Conservation (phyloP, 1,140 invertebrate genomes). For the Wasmannia auropunctata region DNA sequence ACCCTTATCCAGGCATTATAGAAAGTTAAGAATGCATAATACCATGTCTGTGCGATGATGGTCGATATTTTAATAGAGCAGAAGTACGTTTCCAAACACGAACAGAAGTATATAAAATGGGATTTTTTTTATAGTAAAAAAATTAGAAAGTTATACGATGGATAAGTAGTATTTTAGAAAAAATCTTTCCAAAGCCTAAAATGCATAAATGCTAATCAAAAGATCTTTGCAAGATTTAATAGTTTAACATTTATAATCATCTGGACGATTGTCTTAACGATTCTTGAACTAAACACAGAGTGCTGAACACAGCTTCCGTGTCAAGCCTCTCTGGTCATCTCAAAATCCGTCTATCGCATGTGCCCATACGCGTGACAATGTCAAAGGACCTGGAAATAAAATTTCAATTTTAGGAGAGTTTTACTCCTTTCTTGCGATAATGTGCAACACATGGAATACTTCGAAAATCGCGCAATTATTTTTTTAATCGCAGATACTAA, state of each 20-base stretch:
- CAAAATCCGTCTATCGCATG: slow-evolving; percentile 70
- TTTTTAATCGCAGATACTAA: neutral
- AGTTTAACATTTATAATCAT: slow-evolving; percentile 68
- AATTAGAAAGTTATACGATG: slow-evolving; percentile 17
- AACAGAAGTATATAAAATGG: neutral
- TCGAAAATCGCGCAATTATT: neutral
- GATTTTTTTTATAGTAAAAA: neutral
- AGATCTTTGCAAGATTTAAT: slow-evolving; percentile 47
- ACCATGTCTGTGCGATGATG: slow-evolving; percentile 22
- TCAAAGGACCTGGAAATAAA: slow-evolving; percentile 77
- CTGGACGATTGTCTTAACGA: slow-evolving; percentile 61
- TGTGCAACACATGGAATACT: slow-evolving; percentile 41
- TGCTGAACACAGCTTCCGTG: slow-evolving; percentile 69
- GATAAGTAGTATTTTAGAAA: neutral
- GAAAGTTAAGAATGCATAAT: slow-evolving; percentile 27
- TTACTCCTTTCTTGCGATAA: slow-evolving; percentile 55
- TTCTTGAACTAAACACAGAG: slow-evolving; percentile 65
- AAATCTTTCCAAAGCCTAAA: slow-evolving; percentile 26
- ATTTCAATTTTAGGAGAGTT: slow-evolving; percentile 73
- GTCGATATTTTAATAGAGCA: slow-evolving; percentile 6
- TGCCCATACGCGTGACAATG: slow-evolving; percentile 69
- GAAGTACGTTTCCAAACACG: neutral
- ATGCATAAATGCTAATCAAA: slow-evolving; percentile 68
- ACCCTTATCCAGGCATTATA: slow-evolving; percentile 76
- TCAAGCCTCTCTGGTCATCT: slow-evolving; percentile 73